Conservation (phyloP, 2,797 vertebrate genomes). For the Phaenicophaeus curvirostris region DNA sequence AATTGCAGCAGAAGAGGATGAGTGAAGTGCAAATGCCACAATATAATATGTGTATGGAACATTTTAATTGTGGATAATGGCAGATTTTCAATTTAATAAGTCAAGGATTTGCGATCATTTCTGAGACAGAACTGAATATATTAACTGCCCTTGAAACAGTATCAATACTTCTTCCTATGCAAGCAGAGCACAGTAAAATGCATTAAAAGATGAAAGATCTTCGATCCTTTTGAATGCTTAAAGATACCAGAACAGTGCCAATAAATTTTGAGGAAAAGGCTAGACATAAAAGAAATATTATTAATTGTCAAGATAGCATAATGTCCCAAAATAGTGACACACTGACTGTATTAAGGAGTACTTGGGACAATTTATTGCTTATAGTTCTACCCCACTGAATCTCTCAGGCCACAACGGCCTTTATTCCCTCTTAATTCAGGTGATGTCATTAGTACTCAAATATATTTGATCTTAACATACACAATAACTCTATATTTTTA, state of each 20-base stretch:
- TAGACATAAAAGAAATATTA: constrained; percentile 10
- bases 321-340: background rate
- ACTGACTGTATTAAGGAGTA: background rate
- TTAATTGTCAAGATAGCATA: constrained; percentile 22
- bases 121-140: constrained; percentile 13
- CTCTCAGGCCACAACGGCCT: background rate
- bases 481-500: background rate
- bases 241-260: background rate
- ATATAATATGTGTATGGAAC: background rate
- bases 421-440: background rate
- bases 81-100: constrained; percentile 29
- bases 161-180: constrained; percentile 16
- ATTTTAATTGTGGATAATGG: constrained; percentile 45
- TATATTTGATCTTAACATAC: background rate
- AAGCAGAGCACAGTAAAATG: constrained; percentile 25
- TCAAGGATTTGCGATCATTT: constrained; percentile 12
- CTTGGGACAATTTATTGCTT: background rate
- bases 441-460: background rate
- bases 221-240: constrained; percentile 33
- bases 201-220: constrained; percentile 41
- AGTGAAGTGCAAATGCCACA: background rate
- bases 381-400: background rate
- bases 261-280: background rate
- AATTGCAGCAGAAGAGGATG: background rate
- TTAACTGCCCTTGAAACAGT: constrained; percentile 26